Evolutionary conservation across 2,113 vertebrate species (phyloP), one percentile per base, ranked within the genome.

Genomic region (Himantopus leucocephalus): DNA sequence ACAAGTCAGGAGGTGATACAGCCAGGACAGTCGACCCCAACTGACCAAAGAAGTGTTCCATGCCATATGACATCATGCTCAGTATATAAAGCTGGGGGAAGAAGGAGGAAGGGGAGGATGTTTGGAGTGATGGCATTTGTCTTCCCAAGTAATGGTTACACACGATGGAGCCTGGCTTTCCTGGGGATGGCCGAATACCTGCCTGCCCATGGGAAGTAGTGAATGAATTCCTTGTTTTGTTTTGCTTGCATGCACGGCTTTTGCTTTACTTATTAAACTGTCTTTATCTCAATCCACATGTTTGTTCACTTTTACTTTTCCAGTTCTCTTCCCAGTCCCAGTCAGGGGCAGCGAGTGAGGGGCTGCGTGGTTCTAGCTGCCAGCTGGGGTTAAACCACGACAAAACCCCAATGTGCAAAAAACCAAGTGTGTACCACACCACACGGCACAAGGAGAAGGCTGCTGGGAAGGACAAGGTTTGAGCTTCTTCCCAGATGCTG

Each of bases 391-490:
- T 66, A 45, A 66, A 45, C 41, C 63, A 16, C 14, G 15, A 45
- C 63, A 53, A 16, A 12, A 30, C n/a, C 75, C 59, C 58, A 47
- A 2, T 2, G 9, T 35, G 15, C 47, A 55, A 70, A 41, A 87
- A 68, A 64, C 5, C 52, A 53, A 74, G 48, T 18, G 30, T 8
- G 58, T 45, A n/a, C 34, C 37, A 45, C 62, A 48, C 8, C 56
- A 71, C 0, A 0, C 2, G 1, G 56, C 68, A 84, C 29, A 6
- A 1, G 4, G 21, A 60, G 45, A 70, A 83, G 23, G 52, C 80
- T 78, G 43, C 56, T 27, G 14, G 43, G 56, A 60, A 94, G 39
- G 76, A 55, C 15, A 18, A 81, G 34, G 60, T 39, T 35, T 60
- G 39, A 41, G 35, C 24, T 88, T 81, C 35, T 67, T 64, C 34